Base-by-base conservation (phyloP, 2,888 invertebrate species). In the Sericinus montela region DNA sequence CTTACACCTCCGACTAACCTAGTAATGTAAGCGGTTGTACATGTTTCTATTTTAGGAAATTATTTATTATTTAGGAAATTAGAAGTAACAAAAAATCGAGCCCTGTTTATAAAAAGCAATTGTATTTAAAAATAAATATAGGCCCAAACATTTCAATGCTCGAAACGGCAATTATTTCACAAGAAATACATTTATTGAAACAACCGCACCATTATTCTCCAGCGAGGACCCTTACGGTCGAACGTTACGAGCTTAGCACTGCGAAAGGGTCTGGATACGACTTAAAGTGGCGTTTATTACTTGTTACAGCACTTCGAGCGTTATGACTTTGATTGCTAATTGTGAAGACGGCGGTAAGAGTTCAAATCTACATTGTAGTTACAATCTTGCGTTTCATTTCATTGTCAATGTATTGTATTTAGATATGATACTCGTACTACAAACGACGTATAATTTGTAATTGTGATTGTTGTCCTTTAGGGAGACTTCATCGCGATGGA, bases 161-260 rank as follows among this genome's bases (percentile, higher is more conserved):
- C 13, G 25, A 35, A 28, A 9, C 44, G 16, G 14, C 46, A 35
- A 41, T 47, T 47, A 47, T 41, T 40, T 11, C 35, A 47, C 46
- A 47, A 47, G 46, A 40, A 47, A 40, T 47, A 47, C 46, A 47
- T 47, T 47, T 47, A 47, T 47, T 47, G 46, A 35, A 52, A 49
- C 48, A 48, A 48, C 41, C 42, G 16, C 48, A 52, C 38, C 42
- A 45, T 52, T 45, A 49, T 48, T 45, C 15, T 23, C 29, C 35
- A 11, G 29, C 35, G 15, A 47, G 46, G 46, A 40, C 46, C 46
- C 46, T 47, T 47, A 47, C 35, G 28, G 35, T 47, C 46, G 35
- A 40, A 40, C 40, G 46, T 47, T 41, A 47, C 36, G 44, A 36
- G 43, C 43, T 44, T 25, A 34, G 35, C 43, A 37, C 38, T 19